Base-by-base conservation (phyloP, 2,888 invertebrate genomes). In the Adelognathus sp. region DNA sequence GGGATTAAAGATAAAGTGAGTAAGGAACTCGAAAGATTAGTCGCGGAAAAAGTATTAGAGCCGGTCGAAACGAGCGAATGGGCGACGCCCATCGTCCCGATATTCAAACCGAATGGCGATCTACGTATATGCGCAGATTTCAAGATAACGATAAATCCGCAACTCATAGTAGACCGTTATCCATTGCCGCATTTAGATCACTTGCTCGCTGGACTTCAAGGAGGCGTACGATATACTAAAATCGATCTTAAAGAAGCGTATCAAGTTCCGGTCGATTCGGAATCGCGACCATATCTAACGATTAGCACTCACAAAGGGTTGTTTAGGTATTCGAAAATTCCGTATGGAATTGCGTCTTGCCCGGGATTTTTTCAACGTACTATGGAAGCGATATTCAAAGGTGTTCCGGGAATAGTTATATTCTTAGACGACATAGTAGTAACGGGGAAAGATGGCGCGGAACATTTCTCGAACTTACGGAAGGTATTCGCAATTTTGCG, bases 271-370 rank as follows among this genome's bases (percentile, higher is more conserved):
- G 11, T 50, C 5, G 21, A 50, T 6, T 1, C 18, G 6, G 50
- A 50, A 21, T 50, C 50, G 6, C 50, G 11, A 50, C 21, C n/a
- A n/a, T n/a, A n/a, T n/a, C n/a, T n/a, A 50, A 11, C 11, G 18
- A 50, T 50, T 50, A 18, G 50, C 21, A 90, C 89, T 1, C 88
- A 86, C 63, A 88, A 86, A 72, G 89, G 88, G 1, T 58, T 89
- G 5, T 90, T 83, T 72, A 75, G 82, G 52, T 84, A 83, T 52
- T 88, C 82, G 4, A 69, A 89, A 11, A 66, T 88, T 56, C 82
- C 86, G 84, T 89, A 85, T 72, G 89, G 88, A 1, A 74, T 89
- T 3, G 85, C 88, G 0, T 80, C 84, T 63, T 88, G 87, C 9
- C 88, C 89, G 7, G 86, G 86, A 7, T 86, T 85, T 46, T 90